Evolutionary conservation across 2,888 invertebrate genomes (phyloP), one percentile per base, ranked within the genome.

Genomic region (Harmothoe impar): DNA sequence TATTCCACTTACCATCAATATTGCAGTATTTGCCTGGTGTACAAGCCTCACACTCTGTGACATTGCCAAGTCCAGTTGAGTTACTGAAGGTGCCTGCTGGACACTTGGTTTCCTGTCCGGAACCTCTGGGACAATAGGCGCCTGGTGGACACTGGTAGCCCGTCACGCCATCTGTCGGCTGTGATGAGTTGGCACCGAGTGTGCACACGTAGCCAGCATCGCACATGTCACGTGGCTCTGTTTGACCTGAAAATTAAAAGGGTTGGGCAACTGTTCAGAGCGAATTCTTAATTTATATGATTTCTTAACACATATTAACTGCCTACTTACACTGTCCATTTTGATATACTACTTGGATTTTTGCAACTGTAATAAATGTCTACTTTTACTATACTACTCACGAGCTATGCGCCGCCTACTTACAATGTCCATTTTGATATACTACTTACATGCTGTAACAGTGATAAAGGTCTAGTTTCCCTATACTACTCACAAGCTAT

Each of bases 41-140:
- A 92, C 95, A 95, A 0, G 92, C 91, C 89, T 93, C 91, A 90
- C 95, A 95, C 43, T 94, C 93, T 0, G 94, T 93, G 15, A 93
- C 91, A 91, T 94, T 95, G 86, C 94, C 93, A 68, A 95, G 93
- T 0, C 94, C 95, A 0, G 92, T 91, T 0, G 77, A 84, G 86
- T 94, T 93, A 89, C 95, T 95, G 93, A 94, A 95, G 0, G 95
- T 95, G 84, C 95, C 95, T n/a, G 91, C 92, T 10, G 95, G 95
- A 92, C 95, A 95, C 54, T 93, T 94, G 77, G 93, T 93, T 29
- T 94, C 94, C 89, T 94, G 93, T 90, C 93, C 92, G 3, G 95
- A 94, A 12, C 95, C 95, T 81, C 84, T 89, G 7, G 94, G 95
- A 91, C 95, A 95, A 92, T 94, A 95, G 89, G 93, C 92, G 25